Evolutionary conservation across 2,888 invertebrate genomes (phyloP), one percentile per base, ranked within the genome.

Genomic region (Andrena chrysosceles): DNA sequence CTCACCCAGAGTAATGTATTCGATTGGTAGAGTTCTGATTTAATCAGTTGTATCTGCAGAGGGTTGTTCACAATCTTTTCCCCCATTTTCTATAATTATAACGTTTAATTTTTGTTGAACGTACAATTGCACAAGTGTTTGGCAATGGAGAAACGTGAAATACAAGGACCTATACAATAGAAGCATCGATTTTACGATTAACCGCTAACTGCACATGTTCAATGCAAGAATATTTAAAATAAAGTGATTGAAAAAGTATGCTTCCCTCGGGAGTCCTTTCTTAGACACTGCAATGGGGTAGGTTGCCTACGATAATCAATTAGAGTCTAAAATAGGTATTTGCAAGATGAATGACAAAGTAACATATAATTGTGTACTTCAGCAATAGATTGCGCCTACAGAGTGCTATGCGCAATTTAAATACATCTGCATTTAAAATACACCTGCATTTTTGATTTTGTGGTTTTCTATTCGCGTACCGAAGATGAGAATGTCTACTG

Each of bases 221-320:
- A 70, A 66, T 76, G 20, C 63, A 67, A 81, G 42, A 42, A 76
- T 67, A 71, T 76, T 76, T 63, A 20, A 67, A 70, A 71, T 82
- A 71, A 80, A 75, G 29, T 60, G 54, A 71, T 59, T 76, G 20
- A 42, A 64, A 52, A 35, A 56, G 56, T 76, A 16, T 23, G 16
- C 67, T 35, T 71, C 16, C 59, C 60, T 63, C 2, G 56, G 54
- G n/a, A 42, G 23, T 60, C 56, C 3, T 60, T 66, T 68, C 13
- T 62, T 29, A 56, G 23, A 68, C 20, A 35, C 20, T 74, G 20
- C 49, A 67, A 67, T 16, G 10, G 42, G 42, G 5, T 42, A 26
- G 16, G n/a, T 75, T 54, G 49, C 63, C 48, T 26, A 60, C 8
- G 16, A 72, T 52, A 59, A 73, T 74, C 23, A 8, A n/a, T 70